Evolutionary conservation across 1,140 invertebrate genomes (phyloP).

Genomic region (Megalonaias nervosa): DNA sequence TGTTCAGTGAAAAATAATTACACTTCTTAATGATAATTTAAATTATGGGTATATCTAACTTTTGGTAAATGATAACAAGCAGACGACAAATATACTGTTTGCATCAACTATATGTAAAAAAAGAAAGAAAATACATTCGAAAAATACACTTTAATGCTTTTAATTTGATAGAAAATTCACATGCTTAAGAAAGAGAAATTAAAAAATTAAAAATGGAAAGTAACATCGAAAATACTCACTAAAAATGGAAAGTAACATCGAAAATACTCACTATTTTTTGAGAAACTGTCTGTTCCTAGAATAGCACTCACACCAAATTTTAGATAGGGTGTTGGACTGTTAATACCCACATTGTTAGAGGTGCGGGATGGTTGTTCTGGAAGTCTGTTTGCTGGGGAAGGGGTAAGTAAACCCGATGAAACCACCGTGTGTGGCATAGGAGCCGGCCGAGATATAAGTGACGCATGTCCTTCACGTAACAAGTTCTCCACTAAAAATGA

Average conservation of each 20-base stretch:
- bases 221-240: slow-evolving; percentile 22
- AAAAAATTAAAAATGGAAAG: not conserved
- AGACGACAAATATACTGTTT: too few species aligned
- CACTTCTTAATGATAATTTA: too few species aligned
- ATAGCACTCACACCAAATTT: slow-evolving; percentile 96
- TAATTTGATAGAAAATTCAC: not conserved
- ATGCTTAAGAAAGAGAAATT: not conserved
- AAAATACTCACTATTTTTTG: slow-evolving; percentile 32
- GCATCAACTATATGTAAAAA: too few species aligned
- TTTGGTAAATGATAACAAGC: too few species aligned
- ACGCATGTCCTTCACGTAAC: slow-evolving; percentile 68
- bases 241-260: not conserved
- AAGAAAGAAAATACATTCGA: too few species aligned
- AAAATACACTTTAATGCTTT: not conserved
- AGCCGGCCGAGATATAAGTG: slow-evolving; percentile 32
- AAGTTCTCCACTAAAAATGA: slow-evolving; percentile 76
- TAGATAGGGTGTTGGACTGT: slow-evolving; percentile 77
- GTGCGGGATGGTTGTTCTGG: slow-evolving; percentile 4
- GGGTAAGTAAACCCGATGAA: slow-evolving; percentile 11
- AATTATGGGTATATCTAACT: too few species aligned
- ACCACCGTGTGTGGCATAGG: slow-evolving; percentile 31
- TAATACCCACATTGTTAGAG: slow-evolving; percentile 5
- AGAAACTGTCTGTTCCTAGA: slow-evolving; percentile 69
- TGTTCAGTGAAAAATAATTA: too few species aligned
- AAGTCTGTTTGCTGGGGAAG: not conserved